These are phyloP conservation scores for Zoroaster sp. DNA, from an alignment of 53 echinoderm and acorn worm species.

Conservation along the genomic window DNA sequence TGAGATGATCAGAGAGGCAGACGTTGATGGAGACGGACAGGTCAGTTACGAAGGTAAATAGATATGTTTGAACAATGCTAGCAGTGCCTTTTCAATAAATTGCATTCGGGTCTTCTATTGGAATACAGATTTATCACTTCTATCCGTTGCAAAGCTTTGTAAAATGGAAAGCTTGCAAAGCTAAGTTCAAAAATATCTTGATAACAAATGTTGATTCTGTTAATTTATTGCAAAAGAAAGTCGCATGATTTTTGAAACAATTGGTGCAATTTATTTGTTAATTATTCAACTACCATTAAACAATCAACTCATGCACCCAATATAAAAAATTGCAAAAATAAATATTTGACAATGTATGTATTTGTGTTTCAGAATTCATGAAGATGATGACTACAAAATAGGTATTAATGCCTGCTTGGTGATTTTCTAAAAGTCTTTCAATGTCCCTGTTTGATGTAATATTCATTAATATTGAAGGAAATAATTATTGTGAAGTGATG, in stretches of 20 bases:
- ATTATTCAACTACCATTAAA: not conserved
- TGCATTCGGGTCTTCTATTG: not conserved
- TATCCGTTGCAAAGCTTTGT: too few relatives aligned
- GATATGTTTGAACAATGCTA: not conserved
- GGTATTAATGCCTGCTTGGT: not conserved
- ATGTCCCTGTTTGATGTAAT: not conserved
- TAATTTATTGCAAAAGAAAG: too few relatives aligned
- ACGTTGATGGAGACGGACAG: too few relatives aligned
- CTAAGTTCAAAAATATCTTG: too few relatives aligned
- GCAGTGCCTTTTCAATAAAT: not conserved
- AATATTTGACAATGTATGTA: not conserved
- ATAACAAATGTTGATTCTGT: too few relatives aligned
- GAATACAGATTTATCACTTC: not conserved
- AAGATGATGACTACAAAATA: slow-evolving; percentile 58
- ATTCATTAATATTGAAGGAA: not conserved
- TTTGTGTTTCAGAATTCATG: slow-evolving; percentile 55
- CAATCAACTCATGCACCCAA: not conserved
- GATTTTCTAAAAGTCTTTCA: not conserved
- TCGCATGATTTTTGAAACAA: too few relatives aligned
- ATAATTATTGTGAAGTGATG: too few relatives aligned
- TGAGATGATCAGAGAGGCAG: too few relatives aligned
- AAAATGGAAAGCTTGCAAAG: too few relatives aligned
- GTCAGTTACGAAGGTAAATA: slow-evolving; percentile 85
- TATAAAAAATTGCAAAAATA: not conserved
- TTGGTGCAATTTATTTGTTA: too few relatives aligned